Percentiles rank a stretch among this genome's conserved stretches.
These are phyloP conservation scores for Pipra filicauda DNA, from an alignment of 2,113 vertebrate genomes.

Conservation along the genomic window DNA sequence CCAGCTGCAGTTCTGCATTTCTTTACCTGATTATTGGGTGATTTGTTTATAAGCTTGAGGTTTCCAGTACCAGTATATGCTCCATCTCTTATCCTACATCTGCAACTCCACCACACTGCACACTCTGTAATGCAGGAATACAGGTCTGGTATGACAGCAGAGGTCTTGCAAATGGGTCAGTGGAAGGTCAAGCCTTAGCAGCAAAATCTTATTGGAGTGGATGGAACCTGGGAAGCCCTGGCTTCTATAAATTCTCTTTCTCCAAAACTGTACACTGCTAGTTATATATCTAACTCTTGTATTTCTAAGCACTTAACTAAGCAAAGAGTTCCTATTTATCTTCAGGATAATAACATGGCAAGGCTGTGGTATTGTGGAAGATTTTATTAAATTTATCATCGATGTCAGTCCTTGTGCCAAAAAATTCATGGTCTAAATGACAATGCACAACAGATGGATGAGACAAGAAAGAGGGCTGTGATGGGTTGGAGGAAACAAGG, in stretches of 20 bases:
- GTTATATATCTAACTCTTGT: neutral
- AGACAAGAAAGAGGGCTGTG: conserved; percentile 4
- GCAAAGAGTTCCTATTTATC: neutral
- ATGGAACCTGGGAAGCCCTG: neutral
- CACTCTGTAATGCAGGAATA: neutral
- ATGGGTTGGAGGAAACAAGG: conserved; percentile 10
- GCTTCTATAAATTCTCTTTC: neutral
- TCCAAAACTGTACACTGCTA: neutral
- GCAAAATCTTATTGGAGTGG: neutral
- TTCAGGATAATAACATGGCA: neutral
- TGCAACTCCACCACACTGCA: neutral
- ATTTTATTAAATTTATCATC: conserved; percentile 5
- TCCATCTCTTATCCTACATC: neutral
- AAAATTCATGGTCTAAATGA: conserved; percentile 30
- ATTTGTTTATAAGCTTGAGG: neutral
- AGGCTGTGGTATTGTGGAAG: neutral
- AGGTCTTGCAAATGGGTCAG: neutral
- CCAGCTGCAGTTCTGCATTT: neutral
- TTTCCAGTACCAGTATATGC: neutral
- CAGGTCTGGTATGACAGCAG: neutral
- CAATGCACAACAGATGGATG: conserved; percentile 23
- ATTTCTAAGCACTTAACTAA: neutral
- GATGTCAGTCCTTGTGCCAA: neutral
- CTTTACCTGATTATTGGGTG: neutral
- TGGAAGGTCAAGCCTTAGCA: neutral